Base-by-base conservation (phyloP, 2,797 vertebrate genomes). In the Harpagifer antarcticus region DNA sequence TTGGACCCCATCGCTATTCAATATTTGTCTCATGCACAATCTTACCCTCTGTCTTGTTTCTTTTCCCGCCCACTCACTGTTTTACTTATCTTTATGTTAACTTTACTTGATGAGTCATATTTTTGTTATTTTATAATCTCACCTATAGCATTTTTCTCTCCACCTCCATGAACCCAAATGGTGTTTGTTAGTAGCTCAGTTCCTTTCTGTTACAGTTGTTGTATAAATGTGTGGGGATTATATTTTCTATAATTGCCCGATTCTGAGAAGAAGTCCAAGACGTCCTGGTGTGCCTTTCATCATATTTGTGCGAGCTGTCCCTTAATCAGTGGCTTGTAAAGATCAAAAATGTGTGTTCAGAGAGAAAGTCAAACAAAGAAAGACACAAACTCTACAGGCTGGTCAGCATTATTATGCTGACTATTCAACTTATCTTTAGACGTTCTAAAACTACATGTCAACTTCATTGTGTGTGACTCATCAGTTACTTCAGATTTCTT, bases 331-430 rank as follows among this genome's bases (percentile, higher is more conserved):
- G 59, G 48, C 45, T 49, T 47, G 42, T 68, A 58, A 61, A 45
- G 76, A 79, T 73, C 45, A 66, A 71, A 63, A 63, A 61, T 74
- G 27, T 77, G 11, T 48, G 56, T 82, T 83, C 71, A 75, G 63
- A 84, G 27, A 47, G 48, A 54, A 45, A 62, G 43, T 57, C 27
- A 68, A 55, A 58, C 3, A 59, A 37, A 37, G 33, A 15, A 15
- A 58, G 43, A 75, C 48, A 23, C 31, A 75, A 48, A 23, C 31
- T 68, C 3, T 20, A 27, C 40, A 31, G 23, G n/a, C 67, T 58
- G 23, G 44, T 59, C 49, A 40, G 48, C 49, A 50, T 50, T 49
- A 68, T 68, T 45, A 55, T n/a, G 59, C 4, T n/a, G 27, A 48
- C 33, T 9, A 56, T 27, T 37, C 33, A 37, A 37, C 33, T 37